Base-by-base conservation (phyloP, 2,113 vertebrate species). In the Sapayoa aenigma region DNA sequence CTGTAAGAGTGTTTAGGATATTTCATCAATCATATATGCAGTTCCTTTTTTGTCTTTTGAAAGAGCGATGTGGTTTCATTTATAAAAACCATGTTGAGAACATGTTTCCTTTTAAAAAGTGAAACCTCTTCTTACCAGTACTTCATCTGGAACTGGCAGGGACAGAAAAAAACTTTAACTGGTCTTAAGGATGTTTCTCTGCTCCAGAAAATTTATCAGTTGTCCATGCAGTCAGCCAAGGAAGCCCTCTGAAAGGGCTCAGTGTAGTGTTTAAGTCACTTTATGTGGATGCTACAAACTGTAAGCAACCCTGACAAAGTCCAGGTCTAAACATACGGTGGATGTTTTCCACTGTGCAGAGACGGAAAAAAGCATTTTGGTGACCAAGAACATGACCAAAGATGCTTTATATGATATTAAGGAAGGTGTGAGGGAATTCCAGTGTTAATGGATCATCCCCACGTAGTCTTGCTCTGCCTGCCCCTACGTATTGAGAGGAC, bases 91-190 rank as follows among this genome's bases (percentile, higher is more conserved):
- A 91, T 35, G 80, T 59, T 92, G 95, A 56, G 93, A 95, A 78
- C 71, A 87, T 93, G 87, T 94, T 95, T 95, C 85, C 89, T 95
- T 84, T 92, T 94, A 94, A 95, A 95, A 95, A 97, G 95, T 96
- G 96, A 96, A 96, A 96, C 41, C 56, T 92, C 87, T 53, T 69
- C 71, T 88, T 95, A 78, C 53, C 58, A 84, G 80, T 31, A 16
- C 46, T 81, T 92, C 28, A 33, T 94, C 60, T 73, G 87, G 68
- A 91, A 59, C 79, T 12, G 63, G 39, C 53, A 80, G 86, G 78
- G 76, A n/a, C 47, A 33, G 71, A 47, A 94, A 89, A 73, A 25
- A 59, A 46, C 56, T 92, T 66, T 55, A 83, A 52, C n/a, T 76
- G 35, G 27, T 63, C 37, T 59, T 39, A 14, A 53, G 68, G 60